These are phyloP conservation scores for Dascillus cervinus DNA, from an alignment of 2,888 invertebrate genomes.

Conservation along the genomic window DNA sequence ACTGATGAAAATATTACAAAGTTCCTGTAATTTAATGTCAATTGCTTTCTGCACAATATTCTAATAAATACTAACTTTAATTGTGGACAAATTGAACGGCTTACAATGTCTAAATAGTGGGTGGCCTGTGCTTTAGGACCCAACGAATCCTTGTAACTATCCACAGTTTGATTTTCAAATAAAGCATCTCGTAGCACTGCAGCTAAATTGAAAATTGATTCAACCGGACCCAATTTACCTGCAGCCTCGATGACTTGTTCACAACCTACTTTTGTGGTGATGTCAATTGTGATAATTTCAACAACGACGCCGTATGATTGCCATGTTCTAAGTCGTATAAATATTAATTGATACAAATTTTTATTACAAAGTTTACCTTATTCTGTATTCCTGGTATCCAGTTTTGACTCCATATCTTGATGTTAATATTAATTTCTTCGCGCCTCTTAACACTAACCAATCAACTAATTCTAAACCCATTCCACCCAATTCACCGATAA, in stretches of 20 bases:
- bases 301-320: slow-evolving; percentile 60
- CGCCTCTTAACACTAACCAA: slow-evolving; percentile 80
- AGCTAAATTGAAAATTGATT: slow-evolving; percentile 85
- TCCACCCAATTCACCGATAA: slow-evolving; percentile 79
- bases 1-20: slow-evolving; percentile 91
- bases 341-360: background rate
- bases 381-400: slow-evolving; percentile 72
- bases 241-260: slow-evolving; percentile 59
- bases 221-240: slow-evolving; percentile 57
- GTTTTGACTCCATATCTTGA: slow-evolving; percentile 72
- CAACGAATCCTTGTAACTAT: slow-evolving; percentile 59
- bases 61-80: slow-evolving; percentile 22
- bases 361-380: slow-evolving; percentile 55
- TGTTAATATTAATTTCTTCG: slow-evolving; percentile 67
- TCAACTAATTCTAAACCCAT: slow-evolving; percentile 83
- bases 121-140: slow-evolving; percentile 80
- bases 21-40: too few species aligned
- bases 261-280: slow-evolving; percentile 64
- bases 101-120: slow-evolving; percentile 61
- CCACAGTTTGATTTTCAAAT: slow-evolving; percentile 67
- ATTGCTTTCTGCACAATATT: slow-evolving; percentile 1
- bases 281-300: slow-evolving; percentile 61
- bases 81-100: slow-evolving; percentile 39
- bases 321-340: slow-evolving; percentile 51
- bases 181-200: slow-evolving; percentile 69